Evolutionary conservation across 2,888 invertebrate species (phyloP), one percentile per base, ranked within the genome.

Genomic region (Autographa pulchrina): DNA sequence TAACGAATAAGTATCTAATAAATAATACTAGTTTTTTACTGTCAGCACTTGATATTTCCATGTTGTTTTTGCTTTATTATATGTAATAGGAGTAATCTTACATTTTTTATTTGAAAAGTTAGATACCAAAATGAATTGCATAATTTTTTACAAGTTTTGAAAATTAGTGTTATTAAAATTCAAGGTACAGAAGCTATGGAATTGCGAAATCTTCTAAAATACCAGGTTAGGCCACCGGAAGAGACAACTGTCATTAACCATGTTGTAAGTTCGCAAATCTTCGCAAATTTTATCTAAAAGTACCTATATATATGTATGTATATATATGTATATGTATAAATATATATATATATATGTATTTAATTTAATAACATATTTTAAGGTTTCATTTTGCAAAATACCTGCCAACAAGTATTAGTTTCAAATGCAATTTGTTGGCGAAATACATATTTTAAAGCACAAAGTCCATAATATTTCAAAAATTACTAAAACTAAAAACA

Each of bases 311-410:
- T n/a, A n/a, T n/a, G n/a, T n/a, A n/a, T n/a, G n/a, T n/a, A n/a
- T n/a, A n/a, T n/a, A n/a, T n/a, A n/a, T n/a, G n/a, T n/a, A n/a
- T n/a, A n/a, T n/a, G n/a, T n/a, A n/a, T n/a, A n/a, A n/a, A n/a
- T n/a, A n/a, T n/a, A n/a, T n/a, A n/a, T n/a, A n/a, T n/a, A n/a
- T n/a, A n/a, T n/a, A n/a, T n/a, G n/a, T n/a, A n/a, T 13, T 56
- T 25, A 20, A 56, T 56, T 13, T 56, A 56, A 56, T 56, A 56
- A 56, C 54, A 56, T 56, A 11, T 56, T 56, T 56, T 56, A 56
- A 18, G 54, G 13, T 18, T 56, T 25, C 54, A 25, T 25, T 56
- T 54, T 56, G 54, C 54, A 14, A 56, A 56, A 56, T 56, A 56
- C 25, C 7, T n/a, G 48, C 48, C 54, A 25, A 56, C 25, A 25